Percentiles rank a stretch among this genome's conserved stretches.
Evolutionary conservation across 2,797 vertebrate species (phyloP).

Genomic region (Falco naumanni): DNA sequence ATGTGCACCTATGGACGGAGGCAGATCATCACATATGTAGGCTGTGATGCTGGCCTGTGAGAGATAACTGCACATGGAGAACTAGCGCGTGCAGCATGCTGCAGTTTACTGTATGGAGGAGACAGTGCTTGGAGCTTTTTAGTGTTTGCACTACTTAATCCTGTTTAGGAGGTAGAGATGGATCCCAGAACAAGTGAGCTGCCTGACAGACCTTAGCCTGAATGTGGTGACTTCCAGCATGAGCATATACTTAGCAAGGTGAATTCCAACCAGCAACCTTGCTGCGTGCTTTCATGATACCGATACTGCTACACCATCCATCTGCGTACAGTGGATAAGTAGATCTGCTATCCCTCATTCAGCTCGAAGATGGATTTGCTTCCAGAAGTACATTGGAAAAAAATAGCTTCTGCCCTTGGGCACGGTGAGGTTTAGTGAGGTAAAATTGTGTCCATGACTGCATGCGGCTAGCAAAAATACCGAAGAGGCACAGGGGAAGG

Average conservation of each 20-base stretch:
- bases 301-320: neutral
- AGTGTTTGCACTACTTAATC: neutral
- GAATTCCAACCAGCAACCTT: neutral
- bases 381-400: neutral
- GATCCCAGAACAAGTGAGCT: neutral
- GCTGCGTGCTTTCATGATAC: neutral
- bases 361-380: neutral
- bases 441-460: neutral
- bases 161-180: neutral
- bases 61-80: neutral
- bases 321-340: neutral
- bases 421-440: neutral
- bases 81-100: too few relatives aligned
- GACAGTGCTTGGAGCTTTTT: neutral
- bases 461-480: neutral
- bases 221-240: neutral
- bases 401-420: neutral
- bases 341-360: neutral
- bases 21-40: fast-evolving
- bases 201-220: neutral
- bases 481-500: neutral
- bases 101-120: neutral
- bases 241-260: neutral
- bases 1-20: neutral
- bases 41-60: neutral